Conservation (phyloP, 2,113 vertebrate species). For the Apeltes quadracus region DNA sequence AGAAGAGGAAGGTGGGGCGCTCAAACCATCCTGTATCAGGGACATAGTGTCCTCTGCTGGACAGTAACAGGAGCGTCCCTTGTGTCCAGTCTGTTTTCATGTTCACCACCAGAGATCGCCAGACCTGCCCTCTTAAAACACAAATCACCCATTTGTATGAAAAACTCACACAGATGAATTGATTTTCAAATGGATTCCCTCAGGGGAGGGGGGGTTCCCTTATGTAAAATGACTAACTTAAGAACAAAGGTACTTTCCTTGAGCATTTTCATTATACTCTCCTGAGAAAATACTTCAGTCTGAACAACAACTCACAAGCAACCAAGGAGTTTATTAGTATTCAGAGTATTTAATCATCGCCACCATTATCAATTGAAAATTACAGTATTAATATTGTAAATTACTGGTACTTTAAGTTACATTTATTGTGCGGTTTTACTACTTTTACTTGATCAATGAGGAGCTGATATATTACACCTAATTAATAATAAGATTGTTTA, state of each 20-base stretch:
- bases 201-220: no score
- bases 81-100: fast-evolving
- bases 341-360: background rate
- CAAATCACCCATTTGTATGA: background rate
- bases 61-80: background rate
- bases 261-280: background rate
- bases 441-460: background rate
- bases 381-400: background rate
- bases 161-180: background rate
- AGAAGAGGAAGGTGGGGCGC: background rate
- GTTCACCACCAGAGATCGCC: slow-evolving; percentile 44
- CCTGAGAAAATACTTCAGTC: background rate
- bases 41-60: slow-evolving; percentile 66
- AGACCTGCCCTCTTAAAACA: background rate
- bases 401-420: background rate
- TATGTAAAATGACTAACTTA: background rate
- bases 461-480: background rate
- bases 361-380: background rate
- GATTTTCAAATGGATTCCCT: background rate
- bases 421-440: background rate
- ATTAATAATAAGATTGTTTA: background rate
- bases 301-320: background rate
- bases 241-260: background rate
- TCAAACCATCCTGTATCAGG: slow-evolving; percentile 4
- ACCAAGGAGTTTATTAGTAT: background rate